These are phyloP conservation scores for Enteromius afrohamiltoni DNA, from an alignment of 2,797 vertebrate genomes.

Conservation along the genomic window DNA sequence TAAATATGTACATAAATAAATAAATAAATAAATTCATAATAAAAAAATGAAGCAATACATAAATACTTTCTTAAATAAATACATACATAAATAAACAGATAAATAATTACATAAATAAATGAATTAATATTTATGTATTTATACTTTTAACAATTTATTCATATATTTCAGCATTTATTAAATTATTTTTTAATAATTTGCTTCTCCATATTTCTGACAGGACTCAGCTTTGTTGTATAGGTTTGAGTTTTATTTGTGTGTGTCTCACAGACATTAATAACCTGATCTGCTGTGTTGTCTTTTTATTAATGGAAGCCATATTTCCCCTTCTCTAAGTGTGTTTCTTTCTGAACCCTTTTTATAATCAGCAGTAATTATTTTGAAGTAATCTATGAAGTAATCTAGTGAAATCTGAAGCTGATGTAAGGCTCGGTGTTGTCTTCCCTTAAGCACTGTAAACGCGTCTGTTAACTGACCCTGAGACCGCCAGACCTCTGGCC, in stretches of 20 bases:
- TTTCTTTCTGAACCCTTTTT: not conserved
- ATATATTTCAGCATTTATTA: no score
- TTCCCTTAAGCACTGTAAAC: not conserved
- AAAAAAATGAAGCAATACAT: no score
- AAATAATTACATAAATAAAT: no score
- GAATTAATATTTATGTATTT: no score
- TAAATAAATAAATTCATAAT: no score
- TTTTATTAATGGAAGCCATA: not conserved
- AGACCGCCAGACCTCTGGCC: slow-evolving; percentile 10
- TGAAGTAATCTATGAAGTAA: slow-evolving; percentile 11
- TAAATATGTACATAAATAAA: no score
- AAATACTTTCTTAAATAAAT: no score
- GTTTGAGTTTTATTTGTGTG: not conserved
- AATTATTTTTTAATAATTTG: no score
- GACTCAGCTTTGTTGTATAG: not conserved
- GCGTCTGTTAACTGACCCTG: slow-evolving; percentile 9
- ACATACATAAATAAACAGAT: no score
- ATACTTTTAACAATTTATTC: no score
- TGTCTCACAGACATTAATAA: not conserved
- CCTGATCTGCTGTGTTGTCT: not conserved
- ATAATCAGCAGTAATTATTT: not conserved
- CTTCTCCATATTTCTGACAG: not conserved
- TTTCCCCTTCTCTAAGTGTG: not conserved
- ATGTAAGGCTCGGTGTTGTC: not conserved
- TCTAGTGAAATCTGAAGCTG: slow-evolving; percentile 19